Base-by-base conservation (phyloP, 2,113 vertebrate species). In the Nesogale talazaci region DNA sequence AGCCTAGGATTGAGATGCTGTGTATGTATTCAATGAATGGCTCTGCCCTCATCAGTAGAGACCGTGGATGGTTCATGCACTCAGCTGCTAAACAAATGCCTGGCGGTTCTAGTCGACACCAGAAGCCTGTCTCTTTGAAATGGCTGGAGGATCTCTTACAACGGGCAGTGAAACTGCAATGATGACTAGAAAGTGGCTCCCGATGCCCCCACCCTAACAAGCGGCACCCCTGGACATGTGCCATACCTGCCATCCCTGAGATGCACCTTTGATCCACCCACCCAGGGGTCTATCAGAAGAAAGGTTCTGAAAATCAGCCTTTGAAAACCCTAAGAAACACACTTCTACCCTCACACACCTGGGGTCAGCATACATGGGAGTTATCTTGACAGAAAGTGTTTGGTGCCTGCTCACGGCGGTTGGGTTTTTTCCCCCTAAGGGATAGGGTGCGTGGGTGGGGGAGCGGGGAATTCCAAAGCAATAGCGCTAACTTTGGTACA, bases 401-500 rank as follows among this genome's bases (percentile, higher is more conserved):
- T 52, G 46, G 46, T 6, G 5, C 46, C 46, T 52, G 46, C 46
- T 52, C 46, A 6, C 10, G 46, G 10, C 9, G 46, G 46, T 52
- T 9, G 46, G 46, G 1, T 88, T 31, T 72, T 23, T 82, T 92
- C 79, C 61, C 20, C 29, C n/a, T n/a, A n/a, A n/a, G n/a, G n/a
- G n/a, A n/a, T 25, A 65, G 69, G 34, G 38, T n/a, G n/a, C n/a
- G n/a, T n/a, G 77, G 59, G 52, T 67, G 9, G 31, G 46, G 42
- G 42, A 12, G 46, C 9, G 46, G 46, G 46, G 69, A 77, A 34
- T 19, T 77, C 31, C 15, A 65, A 82, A 65, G 69, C 20, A 22
- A 3, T 65, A 77, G 6, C 34, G 70, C 40, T 82, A 78, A 84
- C 42, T 91, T 94, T 88, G 10, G 20, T 93, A 23, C 57, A 89